Base-by-base conservation (phyloP, 2,888 invertebrate species). In the Archaeoteleia sp. region DNA sequence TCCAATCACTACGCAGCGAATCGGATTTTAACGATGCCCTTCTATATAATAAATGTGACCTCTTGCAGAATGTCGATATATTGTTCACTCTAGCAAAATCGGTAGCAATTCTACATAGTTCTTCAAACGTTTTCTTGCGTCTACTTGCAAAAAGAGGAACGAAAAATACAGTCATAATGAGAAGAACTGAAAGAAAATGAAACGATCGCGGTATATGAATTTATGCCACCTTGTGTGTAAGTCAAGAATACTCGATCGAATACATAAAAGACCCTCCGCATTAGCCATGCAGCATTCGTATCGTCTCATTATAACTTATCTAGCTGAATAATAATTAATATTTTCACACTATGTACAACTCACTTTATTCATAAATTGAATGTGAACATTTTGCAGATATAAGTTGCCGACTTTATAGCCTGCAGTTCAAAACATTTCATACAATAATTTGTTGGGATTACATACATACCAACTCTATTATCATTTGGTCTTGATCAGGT, bases 111-210 rank as follows among this genome's bases (percentile, higher is more conserved):
- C 39, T 8, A 49, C 14, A 45, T 35, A 20, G 32, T 39, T 35
- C 30, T 34, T 35, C 55, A 45, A 51, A 25, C 45, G 29, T 48
- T 53, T 39, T n/a, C 20, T 12, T 6, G 14, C 12, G 14, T 43
- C 15, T 23, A 40, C 32, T 58, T 10, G 5, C 8, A 45, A 46
- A 32, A 58, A 49, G 39, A 49, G 30, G 13, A 17, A 61, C 51
- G 34, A 45, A 30, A 43, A 45, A 14, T 27, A 35, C n/a, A 65
- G 17, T 14, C 32, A 66, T 69, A 69, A 69, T 66, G 65, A 69
- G 69, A 49, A 55, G 45, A 61, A 61, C 55, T 53, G 61, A 65
- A 34, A 35, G 49, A 48, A 53, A 48, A 40, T 63, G 54, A 45
- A 40, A 65, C 51, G 46, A 46, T 39, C 37, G 42, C 27, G 62